Evolutionary conservation across 2,797 vertebrate genomes (phyloP).

Genomic region (Prionace glauca): DNA sequence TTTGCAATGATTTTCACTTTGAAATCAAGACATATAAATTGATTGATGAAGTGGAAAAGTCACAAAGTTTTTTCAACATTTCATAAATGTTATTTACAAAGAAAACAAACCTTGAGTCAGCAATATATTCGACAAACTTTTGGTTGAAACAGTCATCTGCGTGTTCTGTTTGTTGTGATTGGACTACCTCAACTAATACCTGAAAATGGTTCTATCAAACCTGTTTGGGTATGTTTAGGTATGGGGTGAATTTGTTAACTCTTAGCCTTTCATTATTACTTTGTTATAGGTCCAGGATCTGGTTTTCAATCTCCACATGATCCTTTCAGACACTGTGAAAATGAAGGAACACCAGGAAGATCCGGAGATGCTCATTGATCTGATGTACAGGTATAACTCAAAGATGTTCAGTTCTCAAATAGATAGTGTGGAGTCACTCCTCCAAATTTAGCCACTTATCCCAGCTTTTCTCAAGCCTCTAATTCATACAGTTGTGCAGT

Average conservation of each 20-base stretch:
- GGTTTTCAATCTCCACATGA: slow-evolving; percentile 98
- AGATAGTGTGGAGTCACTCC: not conserved
- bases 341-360: slow-evolving; percentile 99
- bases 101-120: not conserved
- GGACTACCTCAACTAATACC: not conserved
- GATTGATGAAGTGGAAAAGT: not conserved
- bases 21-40: not conserved
- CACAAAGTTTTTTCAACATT: not conserved
- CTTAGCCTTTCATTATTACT: not conserved
- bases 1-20: not conserved
- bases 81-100: not conserved
- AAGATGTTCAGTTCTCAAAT: not conserved
- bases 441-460: not conserved
- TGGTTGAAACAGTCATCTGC: not conserved
- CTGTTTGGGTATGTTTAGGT: not conserved
- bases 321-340: slow-evolving; percentile 95
- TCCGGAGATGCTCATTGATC: slow-evolving; percentile 95
- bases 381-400: slow-evolving; percentile 86
- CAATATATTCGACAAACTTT: not conserved
- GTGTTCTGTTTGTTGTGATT: not conserved
- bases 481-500: not conserved
- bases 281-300: slow-evolving; percentile 85
- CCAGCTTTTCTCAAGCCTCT: not conserved
- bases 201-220: not conserved
- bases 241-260: not conserved